Evolutionary conservation across 2,113 vertebrate genomes (phyloP), one percentile per base, ranked within the genome.

Genomic region (Tragelaphus scriptus): DNA sequence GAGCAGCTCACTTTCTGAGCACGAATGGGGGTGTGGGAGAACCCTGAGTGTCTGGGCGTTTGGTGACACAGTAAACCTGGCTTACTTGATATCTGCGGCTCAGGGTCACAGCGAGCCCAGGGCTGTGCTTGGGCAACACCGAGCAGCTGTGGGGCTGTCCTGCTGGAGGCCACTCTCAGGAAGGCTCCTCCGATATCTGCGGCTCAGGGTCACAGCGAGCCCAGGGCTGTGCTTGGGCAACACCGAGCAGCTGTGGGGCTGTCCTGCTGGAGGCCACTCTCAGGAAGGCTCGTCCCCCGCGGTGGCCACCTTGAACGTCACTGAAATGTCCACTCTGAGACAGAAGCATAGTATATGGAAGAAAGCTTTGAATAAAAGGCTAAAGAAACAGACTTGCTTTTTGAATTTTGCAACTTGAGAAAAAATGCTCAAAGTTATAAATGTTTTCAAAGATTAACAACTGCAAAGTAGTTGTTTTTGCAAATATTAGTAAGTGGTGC

Each of bases 391-490:
- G 7, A 36, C 17, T 88, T 68, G 19, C 11, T 28, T 71, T 91
- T 75, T 59, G 2, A 97, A 86, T 65, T 94, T 91, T 49, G 7
- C 10, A 80, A 87, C n/a, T 56, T 96, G 26, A 68, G 81, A 90
- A 90, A 92, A 47, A 53, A 49, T 71, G 4, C 5, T 36, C 25
- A 88, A 59, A 71, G 8, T 53, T 79, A 36, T 44, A 61, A 68
- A 71, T 87, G 14, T 79, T 95, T 95, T 93, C 56, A 81, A 94
- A 75, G n/a, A 79, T 49, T 91, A 68, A 63, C 85, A 71, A 87
- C 51, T 82, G 28, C 19, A 87, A 93, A 88, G 56, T 32, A 36
- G 10, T 55, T 82, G 6, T 79, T 96, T 84, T 71, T 49, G 87
- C 61, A 88, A 85, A 85, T 92, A 77, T 88, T 90, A 96, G 36